Conservation (phyloP, 1,140 invertebrate species). For the Ephestia elutella region DNA sequence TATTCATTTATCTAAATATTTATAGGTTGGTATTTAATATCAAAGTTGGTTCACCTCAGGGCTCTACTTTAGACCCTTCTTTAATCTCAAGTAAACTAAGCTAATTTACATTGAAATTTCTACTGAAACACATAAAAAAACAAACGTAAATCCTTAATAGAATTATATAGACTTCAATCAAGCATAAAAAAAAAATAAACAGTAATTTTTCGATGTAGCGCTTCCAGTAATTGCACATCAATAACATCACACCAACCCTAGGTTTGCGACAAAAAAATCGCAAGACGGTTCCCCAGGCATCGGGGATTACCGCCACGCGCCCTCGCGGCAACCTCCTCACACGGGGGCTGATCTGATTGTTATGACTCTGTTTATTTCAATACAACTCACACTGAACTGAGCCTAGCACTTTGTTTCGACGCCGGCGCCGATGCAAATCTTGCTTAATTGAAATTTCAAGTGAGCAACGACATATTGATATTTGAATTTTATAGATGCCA, state of each 20-base stretch:
- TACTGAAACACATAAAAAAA: too few species aligned
- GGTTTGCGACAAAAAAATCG: constrained; percentile 19
- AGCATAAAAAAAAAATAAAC: not conserved
- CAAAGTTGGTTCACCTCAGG: too few species aligned
- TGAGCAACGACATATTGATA: not conserved
- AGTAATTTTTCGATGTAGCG: not conserved
- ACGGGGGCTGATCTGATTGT: constrained; percentile 5
- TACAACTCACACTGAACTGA: not conserved
- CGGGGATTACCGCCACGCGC: constrained; percentile 28
- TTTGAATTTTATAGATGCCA: not conserved
- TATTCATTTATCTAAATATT: too few species aligned
- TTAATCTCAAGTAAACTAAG: too few species aligned
- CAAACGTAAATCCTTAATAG: too few species aligned
- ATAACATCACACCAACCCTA: constrained; percentile 11
- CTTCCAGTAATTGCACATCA: constrained; percentile 3
- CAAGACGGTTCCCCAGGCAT: constrained; percentile 12
- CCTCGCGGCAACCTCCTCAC: constrained; percentile 18
- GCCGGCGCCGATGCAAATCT: not conserved
- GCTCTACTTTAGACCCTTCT: too few species aligned
- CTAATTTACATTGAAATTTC: too few species aligned
- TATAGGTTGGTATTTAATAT: too few species aligned
- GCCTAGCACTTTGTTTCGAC: not conserved
- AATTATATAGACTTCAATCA: too few species aligned
- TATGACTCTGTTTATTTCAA: constrained; percentile 7
- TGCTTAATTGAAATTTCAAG: constrained; percentile 1